A percentile compares a stretch with the other conserved stretches of the same genome.
phyloP scores from a whole-genome alignment of 2,113 vertebrate species.

The Pelecanoides urinatrix region DNA sequence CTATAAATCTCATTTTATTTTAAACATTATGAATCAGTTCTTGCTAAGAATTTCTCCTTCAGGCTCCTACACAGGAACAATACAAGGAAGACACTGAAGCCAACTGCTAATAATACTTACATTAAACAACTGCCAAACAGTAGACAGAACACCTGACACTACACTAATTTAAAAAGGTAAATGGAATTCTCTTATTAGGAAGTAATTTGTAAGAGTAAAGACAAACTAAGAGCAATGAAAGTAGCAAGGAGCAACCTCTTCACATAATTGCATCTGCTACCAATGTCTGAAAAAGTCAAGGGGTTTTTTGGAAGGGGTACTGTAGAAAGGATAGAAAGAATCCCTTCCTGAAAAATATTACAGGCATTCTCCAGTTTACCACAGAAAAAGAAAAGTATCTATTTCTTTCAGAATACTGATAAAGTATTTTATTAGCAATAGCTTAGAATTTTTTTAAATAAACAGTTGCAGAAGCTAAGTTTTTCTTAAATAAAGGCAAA shows the following conservation, averaged over 20 bases:
- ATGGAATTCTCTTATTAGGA: neutral
- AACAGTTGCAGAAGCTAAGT: neutral
- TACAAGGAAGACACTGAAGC: neutral
- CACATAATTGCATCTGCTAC: neutral
- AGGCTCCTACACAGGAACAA: neutral
- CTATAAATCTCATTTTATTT: neutral
- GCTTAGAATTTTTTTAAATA: neutral
- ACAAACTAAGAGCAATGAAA: neutral
- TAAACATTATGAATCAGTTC: neutral
- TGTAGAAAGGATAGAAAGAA: neutral
- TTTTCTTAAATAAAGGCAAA: neutral
- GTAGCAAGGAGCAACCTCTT: neutral
- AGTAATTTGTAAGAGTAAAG: neutral
- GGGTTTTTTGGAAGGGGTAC: rapidly evolving
- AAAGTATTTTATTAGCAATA: neutral
- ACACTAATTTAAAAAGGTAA: neutral
- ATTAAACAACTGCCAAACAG: neutral
- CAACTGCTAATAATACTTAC: neutral
- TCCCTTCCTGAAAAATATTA: neutral
- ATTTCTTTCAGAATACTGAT: neutral
- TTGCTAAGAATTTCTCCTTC: neutral
- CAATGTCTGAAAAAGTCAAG: neutral
- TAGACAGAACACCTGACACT: neutral
- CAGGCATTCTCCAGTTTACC: neutral
- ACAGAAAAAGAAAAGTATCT: neutral